These are phyloP conservation scores for Ditylenchus dipsaci DNA, from an alignment of 1,140 invertebrate genomes.

Conservation along the genomic window DNA sequence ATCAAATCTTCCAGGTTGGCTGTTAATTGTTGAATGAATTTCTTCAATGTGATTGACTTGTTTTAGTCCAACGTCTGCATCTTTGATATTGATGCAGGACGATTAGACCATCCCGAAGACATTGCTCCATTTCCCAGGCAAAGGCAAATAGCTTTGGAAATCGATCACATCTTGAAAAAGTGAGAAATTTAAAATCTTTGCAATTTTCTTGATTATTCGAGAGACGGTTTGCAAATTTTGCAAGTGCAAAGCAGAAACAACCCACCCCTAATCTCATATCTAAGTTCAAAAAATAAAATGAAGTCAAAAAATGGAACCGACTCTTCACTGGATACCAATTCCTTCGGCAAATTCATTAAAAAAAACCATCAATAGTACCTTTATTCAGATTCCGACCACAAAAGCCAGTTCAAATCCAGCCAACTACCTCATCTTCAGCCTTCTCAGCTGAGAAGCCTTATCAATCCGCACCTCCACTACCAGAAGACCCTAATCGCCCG, in stretches of 20 bases:
- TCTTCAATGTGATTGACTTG: not conserved
- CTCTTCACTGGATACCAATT: no score
- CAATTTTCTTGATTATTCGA: not conserved
- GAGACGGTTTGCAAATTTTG: no score
- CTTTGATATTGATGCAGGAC: conserved; percentile 87
- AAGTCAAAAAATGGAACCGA: no score
- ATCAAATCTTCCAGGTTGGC: conserved; percentile 27
- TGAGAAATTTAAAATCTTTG: not conserved
- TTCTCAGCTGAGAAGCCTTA: no score
- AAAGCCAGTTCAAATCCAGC: conserved; percentile 49
- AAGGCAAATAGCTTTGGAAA: conserved; percentile 67
- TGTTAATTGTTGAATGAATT: conserved; percentile 5
- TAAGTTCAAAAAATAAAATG: no score
- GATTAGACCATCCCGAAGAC: conserved; percentile 88
- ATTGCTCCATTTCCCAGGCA: conserved; percentile 84
- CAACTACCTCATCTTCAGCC: conserved; percentile 54
- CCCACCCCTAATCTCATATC: no score
- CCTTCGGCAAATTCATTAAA: no score
- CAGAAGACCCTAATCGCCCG: conserved; percentile 9
- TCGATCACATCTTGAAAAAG: not conserved
- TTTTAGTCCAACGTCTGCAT: conserved; percentile 77
- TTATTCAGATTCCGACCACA: not conserved
- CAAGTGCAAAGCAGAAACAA: no score
- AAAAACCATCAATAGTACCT: not conserved
- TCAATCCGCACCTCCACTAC: not conserved